Evolutionary conservation across 1,140 invertebrate genomes (phyloP).

Genomic region (Magallana gigas): DNA sequence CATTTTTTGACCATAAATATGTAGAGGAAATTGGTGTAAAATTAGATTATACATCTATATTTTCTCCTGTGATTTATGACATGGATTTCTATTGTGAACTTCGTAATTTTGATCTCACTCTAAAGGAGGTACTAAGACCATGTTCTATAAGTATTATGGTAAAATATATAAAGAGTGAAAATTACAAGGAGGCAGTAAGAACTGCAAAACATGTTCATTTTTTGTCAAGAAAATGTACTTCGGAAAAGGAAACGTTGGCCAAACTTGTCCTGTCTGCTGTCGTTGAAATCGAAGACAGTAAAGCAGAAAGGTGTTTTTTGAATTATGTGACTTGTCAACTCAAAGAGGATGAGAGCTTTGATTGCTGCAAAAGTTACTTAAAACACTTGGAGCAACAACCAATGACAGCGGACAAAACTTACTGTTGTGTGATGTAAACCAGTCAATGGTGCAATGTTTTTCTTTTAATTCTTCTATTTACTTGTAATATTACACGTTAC

Average conservation of each 20-base stretch:
- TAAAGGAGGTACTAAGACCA: background rate
- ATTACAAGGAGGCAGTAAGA: background rate
- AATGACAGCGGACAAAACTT: too few relatives aligned
- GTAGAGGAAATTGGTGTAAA: background rate
- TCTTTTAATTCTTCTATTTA: too few relatives aligned
- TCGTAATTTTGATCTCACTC: background rate
- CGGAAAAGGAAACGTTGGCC: background rate
- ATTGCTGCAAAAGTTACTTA: background rate
- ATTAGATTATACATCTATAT: background rate
- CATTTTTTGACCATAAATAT: slow-evolving; percentile 41
- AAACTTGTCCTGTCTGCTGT: background rate
- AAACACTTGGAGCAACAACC: background rate
- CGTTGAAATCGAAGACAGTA: too few relatives aligned
- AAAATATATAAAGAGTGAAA: background rate
- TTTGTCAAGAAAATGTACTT: background rate
- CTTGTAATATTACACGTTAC: too few relatives aligned
- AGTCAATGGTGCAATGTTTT: too few relatives aligned
- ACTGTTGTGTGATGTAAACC: too few relatives aligned
- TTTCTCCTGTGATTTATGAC: background rate
- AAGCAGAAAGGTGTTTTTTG: background rate
- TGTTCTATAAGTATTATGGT: background rate
- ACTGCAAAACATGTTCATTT: background rate
- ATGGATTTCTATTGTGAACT: background rate
- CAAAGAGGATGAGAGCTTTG: background rate
- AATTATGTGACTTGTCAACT: background rate